Evolutionary conservation across 1,140 invertebrate genomes (phyloP), one percentile per base, ranked within the genome.

Genomic region (Choristoneura fumiferana): DNA sequence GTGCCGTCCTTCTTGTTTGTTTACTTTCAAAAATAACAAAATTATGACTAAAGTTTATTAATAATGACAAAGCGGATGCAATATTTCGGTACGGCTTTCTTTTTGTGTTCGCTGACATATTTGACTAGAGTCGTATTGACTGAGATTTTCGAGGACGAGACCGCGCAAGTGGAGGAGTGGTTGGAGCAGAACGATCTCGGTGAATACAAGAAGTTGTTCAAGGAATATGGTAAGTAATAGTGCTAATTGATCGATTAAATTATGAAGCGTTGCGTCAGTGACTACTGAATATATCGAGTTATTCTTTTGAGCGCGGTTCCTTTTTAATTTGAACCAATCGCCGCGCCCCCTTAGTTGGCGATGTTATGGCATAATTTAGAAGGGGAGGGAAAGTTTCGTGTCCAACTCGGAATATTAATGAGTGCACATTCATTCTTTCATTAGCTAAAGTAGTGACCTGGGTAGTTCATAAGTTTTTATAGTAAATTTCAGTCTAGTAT

Each of bases 91-190:
- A 78, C 75, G 45, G 43, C 78, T 56, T 66, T 84, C 36, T 70
- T 85, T 69, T 62, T 85, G 58, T 78, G 76, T 64, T 67, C 69
- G 45, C 49, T 83, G 54, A 68, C 81, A 64, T 87, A 82, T 68
- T 63, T 79, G 15, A 68, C 70, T 13, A 74, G 67, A 58, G 54
- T 76, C 63, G 78, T 81, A 67, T 69, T 84, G 65, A 78, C 73
- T 64, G 73, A 83, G 17, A 78, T 81, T 63, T 79, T 81, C 62
- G 80, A 91, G 71, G 90, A 91, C 63, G 91, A 92, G 66, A 80
- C 87, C 62, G 90, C 80, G 29, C 90, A 92, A 82, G 93, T 94
- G 38, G 93, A 95, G 63, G 89, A 92, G 69, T 95, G 95, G 94
- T 80, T 95, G 40, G 91, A 92, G 45, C 92, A 94, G 73, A 94